Percentiles rank a stretch among this genome's conserved stretches.
phyloP scores from a whole-genome alignment of 2,797 vertebrate species.

The Sebastes minor region DNA sequence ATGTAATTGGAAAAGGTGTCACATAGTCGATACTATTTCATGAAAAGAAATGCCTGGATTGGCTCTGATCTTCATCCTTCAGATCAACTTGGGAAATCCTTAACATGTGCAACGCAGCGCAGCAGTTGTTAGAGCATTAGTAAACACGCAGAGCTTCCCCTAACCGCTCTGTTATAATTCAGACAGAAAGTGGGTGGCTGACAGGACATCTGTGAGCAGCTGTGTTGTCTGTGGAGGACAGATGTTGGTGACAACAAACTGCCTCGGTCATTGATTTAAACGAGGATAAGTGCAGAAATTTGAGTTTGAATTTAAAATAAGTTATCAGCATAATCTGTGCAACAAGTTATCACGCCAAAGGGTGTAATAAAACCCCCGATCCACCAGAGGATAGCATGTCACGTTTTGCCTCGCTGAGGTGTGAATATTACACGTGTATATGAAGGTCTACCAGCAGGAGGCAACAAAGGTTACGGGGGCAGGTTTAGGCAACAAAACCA shows the following conservation, averaged over 20 bases:
- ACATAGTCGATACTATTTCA: neutral
- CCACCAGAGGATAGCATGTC: too few relatives aligned
- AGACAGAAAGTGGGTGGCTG: neutral
- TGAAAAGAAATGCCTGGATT: too few relatives aligned
- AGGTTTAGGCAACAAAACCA: too few relatives aligned
- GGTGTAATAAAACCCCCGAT: rapidly evolving
- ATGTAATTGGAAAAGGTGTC: neutral
- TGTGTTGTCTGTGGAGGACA: slow-evolving; percentile 5
- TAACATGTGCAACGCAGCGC: neutral
- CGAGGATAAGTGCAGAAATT: too few relatives aligned
- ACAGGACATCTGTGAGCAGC: slow-evolving; percentile 2
- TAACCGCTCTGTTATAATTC: too few relatives aligned
- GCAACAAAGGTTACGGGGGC: too few relatives aligned
- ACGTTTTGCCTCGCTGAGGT: too few relatives aligned
- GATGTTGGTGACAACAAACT: neutral
- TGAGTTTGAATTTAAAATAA: too few relatives aligned
- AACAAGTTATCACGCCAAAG: rapidly evolving
- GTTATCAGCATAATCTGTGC: rapidly evolving
- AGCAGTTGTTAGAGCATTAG: neutral
- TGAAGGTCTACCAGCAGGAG: too few relatives aligned
- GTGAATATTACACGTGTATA: too few relatives aligned
- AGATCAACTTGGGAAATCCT: neutral
- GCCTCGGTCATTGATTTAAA: too few relatives aligned
- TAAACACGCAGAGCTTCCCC: neutral
- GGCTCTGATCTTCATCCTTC: neutral